Evolutionary conservation across 2,888 invertebrate genomes (phyloP).

Genomic region (Dryocosmus kuriphilus): DNA sequence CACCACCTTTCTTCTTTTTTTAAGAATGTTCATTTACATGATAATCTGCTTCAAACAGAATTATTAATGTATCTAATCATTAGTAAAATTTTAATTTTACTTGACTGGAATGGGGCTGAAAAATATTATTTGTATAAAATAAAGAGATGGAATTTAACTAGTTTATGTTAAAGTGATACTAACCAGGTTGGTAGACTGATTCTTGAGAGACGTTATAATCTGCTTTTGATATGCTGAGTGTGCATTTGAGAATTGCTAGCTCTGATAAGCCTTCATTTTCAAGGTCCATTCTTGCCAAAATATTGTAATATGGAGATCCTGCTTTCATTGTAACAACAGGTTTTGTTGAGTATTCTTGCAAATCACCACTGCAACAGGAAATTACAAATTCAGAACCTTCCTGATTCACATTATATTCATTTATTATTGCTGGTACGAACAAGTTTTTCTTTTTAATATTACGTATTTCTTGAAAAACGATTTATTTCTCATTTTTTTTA

Average conservation of each 20-base stretch:
- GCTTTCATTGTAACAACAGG: slow-evolving; percentile 64
- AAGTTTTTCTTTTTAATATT: too few relatives aligned
- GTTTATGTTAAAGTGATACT: slow-evolving; percentile 56
- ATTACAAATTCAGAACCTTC: not conserved
- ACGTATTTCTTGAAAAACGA: too few relatives aligned
- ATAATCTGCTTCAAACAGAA: not conserved
- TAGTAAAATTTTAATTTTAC: not conserved
- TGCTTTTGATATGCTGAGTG: slow-evolving; percentile 70
- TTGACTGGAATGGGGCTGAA: not conserved
- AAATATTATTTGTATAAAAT: not conserved
- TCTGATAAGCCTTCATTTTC: slow-evolving; percentile 69
- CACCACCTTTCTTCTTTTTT: too few relatives aligned
- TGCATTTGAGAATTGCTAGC: slow-evolving; percentile 69
- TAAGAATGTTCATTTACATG: not conserved
- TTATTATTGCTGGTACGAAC: too few relatives aligned
- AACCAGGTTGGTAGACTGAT: slow-evolving; percentile 71
- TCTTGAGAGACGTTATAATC: slow-evolving; percentile 70
- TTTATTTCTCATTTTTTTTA: too few relatives aligned
- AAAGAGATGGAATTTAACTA: not conserved
- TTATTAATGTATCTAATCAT: not conserved
- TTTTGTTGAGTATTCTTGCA: slow-evolving; percentile 60
- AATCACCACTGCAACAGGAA: slow-evolving; percentile 62
- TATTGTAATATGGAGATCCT: slow-evolving; percentile 68
- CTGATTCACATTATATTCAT: too few relatives aligned
- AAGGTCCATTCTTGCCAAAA: slow-evolving; percentile 68